A percentile compares a stretch with the other conserved stretches of the same genome.
Evolutionary conservation across 1,140 invertebrate species (phyloP).

Genomic region (Papilio polytes): DNA sequence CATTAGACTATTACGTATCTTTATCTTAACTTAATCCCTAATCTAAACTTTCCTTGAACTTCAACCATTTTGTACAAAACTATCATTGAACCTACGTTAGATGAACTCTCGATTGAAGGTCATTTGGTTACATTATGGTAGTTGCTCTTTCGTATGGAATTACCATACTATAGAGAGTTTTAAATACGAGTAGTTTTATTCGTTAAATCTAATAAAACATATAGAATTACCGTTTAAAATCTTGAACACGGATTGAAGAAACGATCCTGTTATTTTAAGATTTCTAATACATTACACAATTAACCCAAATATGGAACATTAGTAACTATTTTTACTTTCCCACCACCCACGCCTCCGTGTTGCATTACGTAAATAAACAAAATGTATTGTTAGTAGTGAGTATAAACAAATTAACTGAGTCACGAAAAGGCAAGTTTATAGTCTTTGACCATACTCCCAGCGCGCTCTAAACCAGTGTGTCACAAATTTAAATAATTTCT

Average conservation of each 20-base stretch:
- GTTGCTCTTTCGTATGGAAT: background rate
- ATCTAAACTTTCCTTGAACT: background rate
- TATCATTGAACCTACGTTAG: background rate
- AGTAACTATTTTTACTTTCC: constrained; percentile 13
- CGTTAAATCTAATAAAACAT: background rate
- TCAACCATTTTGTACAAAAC: background rate
- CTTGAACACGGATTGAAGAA: background rate
- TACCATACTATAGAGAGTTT: background rate
- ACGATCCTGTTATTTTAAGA: background rate
- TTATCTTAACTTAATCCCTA: no score
- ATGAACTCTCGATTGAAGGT: background rate
- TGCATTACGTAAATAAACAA: constrained; percentile 17
- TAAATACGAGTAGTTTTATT: background rate
- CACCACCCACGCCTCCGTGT: background rate
- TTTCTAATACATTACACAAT: constrained; percentile 1
- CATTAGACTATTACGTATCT: no score
- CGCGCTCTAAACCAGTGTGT: background rate
- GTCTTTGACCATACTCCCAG: background rate
- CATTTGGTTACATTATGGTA: background rate
- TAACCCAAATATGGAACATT: background rate
- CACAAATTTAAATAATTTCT: constrained; percentile 25
- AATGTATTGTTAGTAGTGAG: constrained; percentile 4
- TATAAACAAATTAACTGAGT: constrained; percentile 17
- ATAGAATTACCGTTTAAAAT: background rate
- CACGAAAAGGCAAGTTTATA: background rate